Conservation (phyloP, 2,113 vertebrate species). For the Columbina picui region DNA sequence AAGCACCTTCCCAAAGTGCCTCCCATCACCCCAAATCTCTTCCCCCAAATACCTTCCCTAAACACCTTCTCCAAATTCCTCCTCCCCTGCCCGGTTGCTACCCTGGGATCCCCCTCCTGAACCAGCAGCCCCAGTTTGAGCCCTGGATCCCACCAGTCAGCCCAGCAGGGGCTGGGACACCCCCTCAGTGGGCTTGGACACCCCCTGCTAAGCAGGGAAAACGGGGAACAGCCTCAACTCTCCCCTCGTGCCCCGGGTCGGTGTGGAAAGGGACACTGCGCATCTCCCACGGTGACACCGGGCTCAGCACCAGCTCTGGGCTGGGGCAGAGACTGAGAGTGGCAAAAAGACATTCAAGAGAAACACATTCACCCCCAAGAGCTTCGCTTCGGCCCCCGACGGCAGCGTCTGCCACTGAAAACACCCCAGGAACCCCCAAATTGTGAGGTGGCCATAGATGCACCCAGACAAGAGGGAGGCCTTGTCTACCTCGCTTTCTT, state of each 20-base stretch:
- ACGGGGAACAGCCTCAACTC: accelerated
- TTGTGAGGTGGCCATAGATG: accelerated
- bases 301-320: background rate
- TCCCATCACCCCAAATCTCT: too few species aligned
- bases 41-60: too few species aligned
- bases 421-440: background rate
- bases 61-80: too few species aligned
- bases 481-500: background rate
- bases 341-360: too few species aligned
- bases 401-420: background rate
- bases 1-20: too few species aligned
- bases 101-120: background rate
- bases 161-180: too few species aligned
- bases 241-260: too few species aligned
- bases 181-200: background rate
- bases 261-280: accelerated
- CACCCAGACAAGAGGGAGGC: background rate
- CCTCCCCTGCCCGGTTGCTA: background rate
- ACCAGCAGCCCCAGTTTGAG: background rate
- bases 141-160: background rate
- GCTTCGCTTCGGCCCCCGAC: accelerated
- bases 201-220: accelerated
- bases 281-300: accelerated
- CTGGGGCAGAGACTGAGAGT: background rate
- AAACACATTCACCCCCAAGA: accelerated